Base-by-base conservation (phyloP, 2,113 vertebrate species). In the Festucalex cinctus region DNA sequence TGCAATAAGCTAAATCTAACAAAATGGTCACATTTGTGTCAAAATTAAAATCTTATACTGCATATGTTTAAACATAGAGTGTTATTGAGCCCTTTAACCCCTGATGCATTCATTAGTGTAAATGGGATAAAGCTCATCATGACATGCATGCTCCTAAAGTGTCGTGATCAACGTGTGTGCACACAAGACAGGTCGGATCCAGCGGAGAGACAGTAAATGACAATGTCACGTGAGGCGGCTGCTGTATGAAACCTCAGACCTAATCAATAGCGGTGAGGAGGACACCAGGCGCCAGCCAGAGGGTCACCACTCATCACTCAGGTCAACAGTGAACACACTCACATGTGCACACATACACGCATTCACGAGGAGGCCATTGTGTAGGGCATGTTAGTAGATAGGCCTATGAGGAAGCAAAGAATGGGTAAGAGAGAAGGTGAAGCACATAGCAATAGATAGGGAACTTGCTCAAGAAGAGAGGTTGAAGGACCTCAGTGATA, bases 241-340 rank as follows among this genome's bases (percentile, higher is more conserved):
- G 88, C 87, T 88, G 87, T 89, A 89, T 90, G 88, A 90, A 90
- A 90, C 86, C 86, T 86, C 88, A 90, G 86, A 88, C 89, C 85
- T 88, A 90, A 90, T 90, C 88, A 90, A 90, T 90, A 90, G 86
- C 65, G 86, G 83, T 72, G 81, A 89, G 82, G 87, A 89, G 86
- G 87, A 90, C 82, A 85, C 81, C 87, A 89, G 88, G 88, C 86
- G 88, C 88, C 88, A 90, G 88, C 84, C 86, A 78, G 87, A 86
- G 89, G 89, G 89, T 90, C 89, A 90, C 84, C 82, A 82, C 86
- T 89, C 89, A 88, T 90, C 88, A 88, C 85, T 89, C 88, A 88
- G 89, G 85, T 89, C 86, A 88, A 85, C 36, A 60, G 72, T 59
- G 58, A 75, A 67, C 77, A 76, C 79, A 79, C 79, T 56, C 70